Evolutionary conservation across 35 echinoderm and acorn worm species (phyloP), one percentile per base, ranked within the genome.

Genomic region (Ptychodera flava): DNA sequence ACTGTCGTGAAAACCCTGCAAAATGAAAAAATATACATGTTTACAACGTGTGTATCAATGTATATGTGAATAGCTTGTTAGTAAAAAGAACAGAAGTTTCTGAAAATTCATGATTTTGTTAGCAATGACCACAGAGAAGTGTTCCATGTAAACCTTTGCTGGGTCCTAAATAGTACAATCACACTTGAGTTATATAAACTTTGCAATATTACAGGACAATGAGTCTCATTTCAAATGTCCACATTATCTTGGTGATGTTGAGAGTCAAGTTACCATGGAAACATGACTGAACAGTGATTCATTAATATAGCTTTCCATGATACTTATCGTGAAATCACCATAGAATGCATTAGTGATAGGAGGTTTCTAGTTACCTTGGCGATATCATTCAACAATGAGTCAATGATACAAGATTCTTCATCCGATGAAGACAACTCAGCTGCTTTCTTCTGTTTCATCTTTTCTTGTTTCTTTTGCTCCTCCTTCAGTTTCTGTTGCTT

Each of bases 321-420:
- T n/a, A n/a, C n/a, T n/a, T n/a, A n/a, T n/a, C n/a, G n/a, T n/a
- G n/a, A n/a, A n/a, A n/a, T n/a, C n/a, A n/a, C n/a, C n/a, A n/a
- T n/a, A n/a, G n/a, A n/a, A n/a, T n/a, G n/a, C n/a, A n/a, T n/a
- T 64, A 64, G 22, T 64, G 45, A 64, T 64, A 22, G 22, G 6
- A 64, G 22, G 6, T 64, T 64, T 64, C 22, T 64, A 64, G 33
- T 85, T 79, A 99, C 96, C 93, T 94, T 99, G 83, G 79, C 92
- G 29, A 99, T 99, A 80, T 99, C 96, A 81, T 80, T 90, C 16
- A 99, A 88, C 16, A 99, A 81, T 35, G 86, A 90, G 35, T 99
- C 96, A 52, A 99, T 92, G 37, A 99, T 92, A 82, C 82, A 85
- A 16, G 85, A 92, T 90, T 94, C 92, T 35, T 94, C 92, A 15